phyloP scores from a whole-genome alignment of 2,888 invertebrate genomes.

The Ichneumoninae sp. region DNA sequence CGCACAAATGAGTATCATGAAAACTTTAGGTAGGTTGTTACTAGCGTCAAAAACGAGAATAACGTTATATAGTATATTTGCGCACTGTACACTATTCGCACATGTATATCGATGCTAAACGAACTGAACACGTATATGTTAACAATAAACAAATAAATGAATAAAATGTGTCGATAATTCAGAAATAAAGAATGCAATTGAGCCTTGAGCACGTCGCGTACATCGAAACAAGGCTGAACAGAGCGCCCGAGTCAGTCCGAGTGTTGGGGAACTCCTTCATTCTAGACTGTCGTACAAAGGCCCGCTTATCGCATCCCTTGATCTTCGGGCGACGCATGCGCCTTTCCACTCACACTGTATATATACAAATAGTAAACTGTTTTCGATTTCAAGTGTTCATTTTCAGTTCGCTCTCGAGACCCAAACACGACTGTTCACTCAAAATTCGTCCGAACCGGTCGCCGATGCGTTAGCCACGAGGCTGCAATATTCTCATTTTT shows the following conservation, averaged over 20 bases:
- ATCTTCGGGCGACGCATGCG: slow-evolving; percentile 10
- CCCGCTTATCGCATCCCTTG: neutral
- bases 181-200: neutral
- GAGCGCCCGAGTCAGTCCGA: too few species aligned
- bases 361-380: neutral
- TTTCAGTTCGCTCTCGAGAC: neutral
- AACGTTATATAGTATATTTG: too few species aligned
- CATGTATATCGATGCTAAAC: too few species aligned
- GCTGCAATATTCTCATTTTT: neutral
- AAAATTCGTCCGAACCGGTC: neutral
- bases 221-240: slow-evolving; percentile 9
- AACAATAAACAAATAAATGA: too few species aligned
- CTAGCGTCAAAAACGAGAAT: too few species aligned
- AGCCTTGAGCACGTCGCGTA: neutral
- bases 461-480: neutral
- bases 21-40: too few species aligned
- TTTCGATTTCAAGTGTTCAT: neutral
- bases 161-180: too few species aligned
- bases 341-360: neutral
- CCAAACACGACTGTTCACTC: neutral
- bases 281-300: neutral
- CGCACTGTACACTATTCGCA: too few species aligned
- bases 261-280: slow-evolving; percentile 20
- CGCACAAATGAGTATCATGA: too few species aligned
- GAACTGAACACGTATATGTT: too few species aligned